Percentiles rank a stretch among this genome's conserved stretches.
These are phyloP conservation scores for Gobio gobio DNA, from an alignment of 2,113 vertebrate species.

Conservation along the genomic window DNA sequence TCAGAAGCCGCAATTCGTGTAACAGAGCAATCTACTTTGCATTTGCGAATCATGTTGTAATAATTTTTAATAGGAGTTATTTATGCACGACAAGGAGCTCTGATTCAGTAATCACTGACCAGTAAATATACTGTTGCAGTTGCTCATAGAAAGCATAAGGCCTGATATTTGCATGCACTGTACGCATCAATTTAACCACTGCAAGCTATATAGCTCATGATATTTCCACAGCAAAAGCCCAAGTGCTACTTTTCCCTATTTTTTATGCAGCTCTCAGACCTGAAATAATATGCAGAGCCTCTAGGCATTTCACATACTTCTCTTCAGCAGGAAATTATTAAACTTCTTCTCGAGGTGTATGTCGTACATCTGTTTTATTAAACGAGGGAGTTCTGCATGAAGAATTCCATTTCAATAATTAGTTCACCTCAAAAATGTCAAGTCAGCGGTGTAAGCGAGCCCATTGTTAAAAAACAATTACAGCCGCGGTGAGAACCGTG, in stretches of 20 bases:
- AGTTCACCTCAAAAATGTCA: conserved; percentile 71
- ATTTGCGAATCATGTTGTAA: conserved; percentile 30
- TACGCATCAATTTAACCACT: background rate
- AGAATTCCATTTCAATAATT: conserved; percentile 72
- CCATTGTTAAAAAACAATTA: conserved; percentile 73
- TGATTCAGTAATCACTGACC: conserved; percentile 26
- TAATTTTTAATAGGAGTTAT: conserved; percentile 33
- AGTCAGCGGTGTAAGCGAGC: conserved; percentile 67
- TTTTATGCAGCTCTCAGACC: conserved; percentile 22
- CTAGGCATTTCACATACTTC: conserved; percentile 61
- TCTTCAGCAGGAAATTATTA: conserved; percentile 57
- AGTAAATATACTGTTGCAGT: background rate
- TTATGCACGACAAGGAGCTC: conserved; percentile 26
- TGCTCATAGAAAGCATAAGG: background rate
- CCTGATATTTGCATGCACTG: background rate
- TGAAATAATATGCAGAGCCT: conserved; percentile 46
- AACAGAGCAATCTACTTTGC: conserved; percentile 12
- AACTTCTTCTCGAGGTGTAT: conserved; percentile 61
- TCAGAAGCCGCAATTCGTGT: background rate
- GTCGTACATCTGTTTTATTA: conserved; percentile 73
- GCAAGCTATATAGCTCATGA: background rate
- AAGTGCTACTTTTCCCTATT: conserved; percentile 21
- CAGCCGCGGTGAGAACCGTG: conserved; percentile 56
- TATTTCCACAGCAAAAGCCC: conserved; percentile 45
- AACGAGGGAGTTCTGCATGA: conserved; percentile 67